Base-by-base conservation (phyloP, 2,797 vertebrate species). In the Tinamus major region DNA sequence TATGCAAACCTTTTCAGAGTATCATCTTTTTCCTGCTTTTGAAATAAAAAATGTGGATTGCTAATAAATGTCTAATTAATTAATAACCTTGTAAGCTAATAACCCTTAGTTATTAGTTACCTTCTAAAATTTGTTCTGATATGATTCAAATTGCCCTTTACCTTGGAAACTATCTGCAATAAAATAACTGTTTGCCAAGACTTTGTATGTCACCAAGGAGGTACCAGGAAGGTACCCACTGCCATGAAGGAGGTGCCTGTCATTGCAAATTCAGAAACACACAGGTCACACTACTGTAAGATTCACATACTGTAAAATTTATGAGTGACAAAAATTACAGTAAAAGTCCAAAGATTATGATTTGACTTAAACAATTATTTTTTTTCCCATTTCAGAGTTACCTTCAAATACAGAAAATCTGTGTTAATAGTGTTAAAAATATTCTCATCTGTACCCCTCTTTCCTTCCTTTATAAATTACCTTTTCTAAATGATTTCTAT, bases 81-180 rank as follows among this genome's bases (percentile, higher is more conserved):
- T n/a, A n/a, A 56, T 56, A n/a, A n/a, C 18, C 55, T 56, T 56
- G 55, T 19, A 56, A 56, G 19, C 31, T 56, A 56, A 56, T 20
- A 56, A 56, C 17, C 17, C n/a, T n/a, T 6, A 20, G 18, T 56
- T n/a, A 56, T 18, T n/a, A 56, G 31, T n/a, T 19, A n/a, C 2
- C 8, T 86, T 92, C 77, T 58, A 86, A 88, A 58, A 14, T n/a
- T 6, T 14, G 6, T 16, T 68, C 35, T 77, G 55, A 29, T n/a
- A 31, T 61, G 29, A 71, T 92, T 92, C 75, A 83, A 64, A 44
- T 63, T 88, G 18, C 68, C n/a, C 17, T 88, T 87, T 87, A 44
- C 42, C 78, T 58, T 93, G 72, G n/a, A 82, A 71, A 55, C 18
- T 51, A 53, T 79, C 41, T 33, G 21, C 14, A 13, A 61, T 46